phyloP scores from a whole-genome alignment of 2,888 invertebrate genomes.

The Callosobruchus maculatus region DNA sequence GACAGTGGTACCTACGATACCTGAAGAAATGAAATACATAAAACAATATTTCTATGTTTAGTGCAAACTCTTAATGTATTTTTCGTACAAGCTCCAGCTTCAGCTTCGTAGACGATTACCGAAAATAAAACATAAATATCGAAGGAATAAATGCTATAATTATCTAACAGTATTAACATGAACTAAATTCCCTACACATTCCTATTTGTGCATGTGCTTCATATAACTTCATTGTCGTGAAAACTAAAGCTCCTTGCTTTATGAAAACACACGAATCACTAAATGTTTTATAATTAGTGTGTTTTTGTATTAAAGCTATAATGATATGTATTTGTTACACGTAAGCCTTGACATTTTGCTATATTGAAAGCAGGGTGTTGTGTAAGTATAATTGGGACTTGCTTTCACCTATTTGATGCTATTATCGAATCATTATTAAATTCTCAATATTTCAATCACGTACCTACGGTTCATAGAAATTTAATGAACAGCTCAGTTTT shows the following conservation, averaged over 20 bases:
- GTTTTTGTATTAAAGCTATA: slow-evolving; percentile 41
- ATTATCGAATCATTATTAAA: not conserved
- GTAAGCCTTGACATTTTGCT: slow-evolving; percentile 41
- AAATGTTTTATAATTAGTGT: not conserved
- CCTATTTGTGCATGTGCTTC: not conserved
- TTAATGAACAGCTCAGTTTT: no score
- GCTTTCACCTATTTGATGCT: not conserved
- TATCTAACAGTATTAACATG: not conserved
- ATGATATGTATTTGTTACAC: slow-evolving; percentile 48
- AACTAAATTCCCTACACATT: not conserved
- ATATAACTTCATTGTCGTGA: not conserved
- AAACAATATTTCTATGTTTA: no score
- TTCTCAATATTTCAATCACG: not conserved
- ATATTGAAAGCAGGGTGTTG: slow-evolving; percentile 7
- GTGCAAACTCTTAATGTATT: no score
- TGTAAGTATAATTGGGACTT: slow-evolving; percentile 5
- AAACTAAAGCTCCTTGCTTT: not conserved
- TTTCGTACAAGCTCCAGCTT: no score
- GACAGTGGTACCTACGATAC: no score
- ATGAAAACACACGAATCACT: slow-evolving; percentile 8
- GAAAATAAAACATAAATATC: not conserved
- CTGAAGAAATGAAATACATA: no score
- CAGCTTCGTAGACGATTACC: not conserved
- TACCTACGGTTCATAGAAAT: not conserved
- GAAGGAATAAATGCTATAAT: not conserved